phyloP scores from a whole-genome alignment of 2,888 invertebrate genomes.

The Diaperis boleti region DNA sequence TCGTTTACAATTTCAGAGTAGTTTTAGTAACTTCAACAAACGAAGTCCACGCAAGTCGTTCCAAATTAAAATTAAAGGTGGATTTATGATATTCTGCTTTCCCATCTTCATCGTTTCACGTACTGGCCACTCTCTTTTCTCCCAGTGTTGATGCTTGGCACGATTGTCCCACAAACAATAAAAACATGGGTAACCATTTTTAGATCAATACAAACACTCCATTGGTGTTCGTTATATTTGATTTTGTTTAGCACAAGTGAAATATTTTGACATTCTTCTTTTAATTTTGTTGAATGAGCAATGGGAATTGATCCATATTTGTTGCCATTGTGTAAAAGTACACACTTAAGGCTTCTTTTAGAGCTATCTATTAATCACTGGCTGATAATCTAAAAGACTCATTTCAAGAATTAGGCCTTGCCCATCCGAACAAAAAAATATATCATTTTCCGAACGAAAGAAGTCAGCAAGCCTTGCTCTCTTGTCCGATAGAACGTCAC shows the following conservation, averaged over 20 bases:
- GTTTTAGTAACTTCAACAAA: too few species aligned
- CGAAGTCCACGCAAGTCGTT: too few species aligned
- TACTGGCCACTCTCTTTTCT: neutral
- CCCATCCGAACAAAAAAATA: too few species aligned
- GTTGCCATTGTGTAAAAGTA: slow-evolving; percentile 51
- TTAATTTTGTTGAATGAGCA: slow-evolving; percentile 53
- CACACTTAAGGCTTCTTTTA: slow-evolving; percentile 44
- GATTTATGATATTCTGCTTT: too few species aligned
- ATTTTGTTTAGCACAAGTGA: slow-evolving; percentile 49
- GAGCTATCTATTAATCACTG: slow-evolving; percentile 45
- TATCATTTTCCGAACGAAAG: too few species aligned
- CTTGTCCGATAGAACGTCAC: too few species aligned
- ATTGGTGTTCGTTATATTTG: slow-evolving; percentile 53
- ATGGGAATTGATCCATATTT: slow-evolving; percentile 53
- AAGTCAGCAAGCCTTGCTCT: too few species aligned
- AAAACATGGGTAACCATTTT: slow-evolving; percentile 47
- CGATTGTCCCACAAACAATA: slow-evolving; percentile 50
- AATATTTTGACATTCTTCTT: slow-evolving; percentile 55
- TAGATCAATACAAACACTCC: slow-evolving; percentile 39
- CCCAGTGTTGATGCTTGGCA: neutral
- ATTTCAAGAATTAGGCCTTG: too few species aligned
- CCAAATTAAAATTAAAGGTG: too few species aligned
- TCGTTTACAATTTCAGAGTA: too few species aligned
- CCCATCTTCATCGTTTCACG: too few species aligned
- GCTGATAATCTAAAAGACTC: too few species aligned